Evolutionary conservation across 2,888 invertebrate species (phyloP).

Genomic region (Acanthosoma haemorrhoidale): DNA sequence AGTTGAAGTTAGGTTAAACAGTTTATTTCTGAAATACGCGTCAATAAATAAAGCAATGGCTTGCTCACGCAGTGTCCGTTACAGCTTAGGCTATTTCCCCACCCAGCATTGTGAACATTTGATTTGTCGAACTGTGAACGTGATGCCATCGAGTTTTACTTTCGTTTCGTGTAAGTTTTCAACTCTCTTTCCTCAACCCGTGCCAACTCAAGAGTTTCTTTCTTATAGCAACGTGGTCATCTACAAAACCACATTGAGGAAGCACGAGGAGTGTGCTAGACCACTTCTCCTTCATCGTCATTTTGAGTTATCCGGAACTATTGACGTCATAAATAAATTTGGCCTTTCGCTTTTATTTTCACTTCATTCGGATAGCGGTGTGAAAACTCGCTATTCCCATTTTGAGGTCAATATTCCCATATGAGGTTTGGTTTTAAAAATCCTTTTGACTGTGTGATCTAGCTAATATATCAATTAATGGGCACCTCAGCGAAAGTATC

Average conservation of each 20-base stretch:
- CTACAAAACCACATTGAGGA: slow-evolving; percentile 43
- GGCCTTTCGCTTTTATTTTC: too few species aligned
- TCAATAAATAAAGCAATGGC: slow-evolving; percentile 25
- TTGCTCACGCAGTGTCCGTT: slow-evolving; percentile 29
- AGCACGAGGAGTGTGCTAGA: slow-evolving; percentile 43
- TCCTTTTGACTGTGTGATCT: too few species aligned
- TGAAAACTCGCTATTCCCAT: too few species aligned
- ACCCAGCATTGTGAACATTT: slow-evolving; percentile 34
- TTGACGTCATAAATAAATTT: slow-evolving; percentile 30
- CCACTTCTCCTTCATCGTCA: slow-evolving; percentile 33
- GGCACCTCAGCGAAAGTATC: too few species aligned
- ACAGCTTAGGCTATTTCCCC: slow-evolving; percentile 32
- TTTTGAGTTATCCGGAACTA: slow-evolving; percentile 42
- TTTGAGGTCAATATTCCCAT: too few species aligned
- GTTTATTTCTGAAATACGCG: slow-evolving; percentile 22
- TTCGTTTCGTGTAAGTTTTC: background rate
- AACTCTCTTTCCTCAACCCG: slow-evolving; percentile 28
- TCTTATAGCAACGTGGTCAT: slow-evolving; percentile 42
- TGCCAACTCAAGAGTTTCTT: slow-evolving; percentile 40
- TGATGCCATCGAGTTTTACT: background rate
- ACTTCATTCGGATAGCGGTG: too few species aligned
- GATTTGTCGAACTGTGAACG: background rate
- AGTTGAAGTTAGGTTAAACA: background rate
- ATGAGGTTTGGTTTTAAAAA: too few species aligned
- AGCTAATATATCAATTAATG: too few species aligned